A percentile compares a stretch with the other conserved stretches of the same genome.
Evolutionary conservation across 37 sponge, comb jelly and placozoan genomes (phyloP).

Genomic region (Beroe ovata): DNA sequence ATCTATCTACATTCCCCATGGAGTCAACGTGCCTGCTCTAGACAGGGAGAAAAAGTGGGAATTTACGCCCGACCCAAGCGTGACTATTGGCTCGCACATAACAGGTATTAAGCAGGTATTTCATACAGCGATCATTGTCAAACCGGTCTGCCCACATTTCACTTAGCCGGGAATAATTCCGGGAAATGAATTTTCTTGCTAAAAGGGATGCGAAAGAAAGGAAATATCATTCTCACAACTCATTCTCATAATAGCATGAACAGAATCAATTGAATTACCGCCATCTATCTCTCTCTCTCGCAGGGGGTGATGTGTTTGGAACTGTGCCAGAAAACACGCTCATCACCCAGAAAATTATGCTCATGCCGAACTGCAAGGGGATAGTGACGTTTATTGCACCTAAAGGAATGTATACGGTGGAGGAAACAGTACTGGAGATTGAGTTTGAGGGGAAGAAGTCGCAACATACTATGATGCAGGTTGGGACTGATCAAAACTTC

Average conservation of each 20-base stretch:
- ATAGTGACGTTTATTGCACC: conserved; percentile 86
- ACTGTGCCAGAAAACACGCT: conserved; percentile 90
- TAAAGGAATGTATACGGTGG: conserved; percentile 84
- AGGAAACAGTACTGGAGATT: conserved; percentile 85
- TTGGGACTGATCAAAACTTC: conserved; percentile 33
- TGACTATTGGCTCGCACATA: conserved; percentile 51
- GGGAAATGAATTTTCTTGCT: too few species aligned
- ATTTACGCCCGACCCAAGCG: conserved; percentile 75
- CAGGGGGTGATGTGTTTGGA: conserved; percentile 94
- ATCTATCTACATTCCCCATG: conserved; percentile 96
- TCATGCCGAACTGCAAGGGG: conserved; percentile 86
- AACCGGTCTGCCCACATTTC: too few species aligned
- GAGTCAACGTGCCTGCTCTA: conserved; percentile 84
- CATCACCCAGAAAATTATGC: conserved; percentile 82
- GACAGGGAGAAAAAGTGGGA: conserved; percentile 77
- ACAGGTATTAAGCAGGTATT: conserved; percentile 44
- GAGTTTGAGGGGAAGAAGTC: conserved; percentile 93
- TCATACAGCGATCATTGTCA: too few species aligned
- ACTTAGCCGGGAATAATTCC: too few species aligned
- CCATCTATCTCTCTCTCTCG: background rate
- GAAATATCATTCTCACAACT: too few species aligned
- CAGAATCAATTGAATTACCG: background rate
- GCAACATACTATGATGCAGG: conserved; percentile 89
- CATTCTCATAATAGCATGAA: background rate
- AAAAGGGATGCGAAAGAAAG: too few species aligned